phyloP scores from a whole-genome alignment of 2,797 vertebrate species.

The Brachyalestes nurse region DNA sequence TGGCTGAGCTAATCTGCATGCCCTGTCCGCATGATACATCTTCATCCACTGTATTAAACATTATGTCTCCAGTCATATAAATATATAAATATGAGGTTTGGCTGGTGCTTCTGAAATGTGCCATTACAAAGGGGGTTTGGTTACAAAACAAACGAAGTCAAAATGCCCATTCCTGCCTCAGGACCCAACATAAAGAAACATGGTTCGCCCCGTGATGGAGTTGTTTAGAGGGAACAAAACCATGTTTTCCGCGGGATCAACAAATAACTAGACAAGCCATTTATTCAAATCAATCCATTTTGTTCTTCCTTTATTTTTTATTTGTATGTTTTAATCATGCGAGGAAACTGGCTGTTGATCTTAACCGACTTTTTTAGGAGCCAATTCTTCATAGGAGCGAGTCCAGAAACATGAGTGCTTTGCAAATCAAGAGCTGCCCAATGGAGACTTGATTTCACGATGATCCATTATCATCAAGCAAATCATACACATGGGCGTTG shows the following conservation, averaged over 20 bases:
- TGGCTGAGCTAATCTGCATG: constrained; percentile 28
- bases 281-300: constrained; percentile 56
- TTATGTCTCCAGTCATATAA: constrained; percentile 42
- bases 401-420: constrained; percentile 12
- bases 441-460: constrained; percentile 42
- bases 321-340: constrained; percentile 55
- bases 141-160: constrained; percentile 46
- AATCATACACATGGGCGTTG: constrained; percentile 12
- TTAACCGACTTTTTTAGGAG: constrained; percentile 55
- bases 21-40: constrained; percentile 38
- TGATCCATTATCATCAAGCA: constrained; percentile 47
- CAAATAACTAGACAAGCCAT: constrained; percentile 45
- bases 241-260: constrained; percentile 43
- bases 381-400: constrained; percentile 31
- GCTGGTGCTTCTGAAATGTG: constrained; percentile 34
- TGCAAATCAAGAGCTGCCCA: constrained; percentile 45
- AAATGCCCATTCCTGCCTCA: constrained; percentile 30
- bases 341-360: constrained; percentile 35
- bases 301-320: constrained; percentile 30
- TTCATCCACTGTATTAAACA: constrained; percentile 40
- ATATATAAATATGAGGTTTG: constrained; percentile 48
- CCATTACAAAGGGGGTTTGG: constrained; percentile 41
- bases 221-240: constrained; percentile 46
- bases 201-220: constrained; percentile 44
- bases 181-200: constrained; percentile 43